phyloP scores from a whole-genome alignment of 2,113 vertebrate genomes.

The Rhinichthys klamathensis region DNA sequence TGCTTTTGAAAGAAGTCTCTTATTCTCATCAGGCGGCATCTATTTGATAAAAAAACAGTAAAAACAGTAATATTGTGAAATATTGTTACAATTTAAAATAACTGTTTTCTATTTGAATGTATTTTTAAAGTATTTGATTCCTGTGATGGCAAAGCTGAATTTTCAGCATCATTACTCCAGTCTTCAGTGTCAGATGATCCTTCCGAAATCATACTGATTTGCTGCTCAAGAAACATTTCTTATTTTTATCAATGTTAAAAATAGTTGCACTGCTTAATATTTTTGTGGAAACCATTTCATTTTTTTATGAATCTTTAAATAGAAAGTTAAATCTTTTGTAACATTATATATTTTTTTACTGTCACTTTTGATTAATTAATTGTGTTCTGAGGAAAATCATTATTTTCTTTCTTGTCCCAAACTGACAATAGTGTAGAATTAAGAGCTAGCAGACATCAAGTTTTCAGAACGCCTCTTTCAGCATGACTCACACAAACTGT shows the following conservation, averaged over 20 bases:
- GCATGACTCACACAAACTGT: background rate
- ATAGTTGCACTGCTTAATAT: too few relatives aligned
- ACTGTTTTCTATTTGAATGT: background rate
- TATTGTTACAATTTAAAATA: background rate
- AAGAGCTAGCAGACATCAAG: background rate
- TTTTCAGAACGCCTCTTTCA: background rate
- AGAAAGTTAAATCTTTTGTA: background rate
- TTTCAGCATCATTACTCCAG: too few relatives aligned
- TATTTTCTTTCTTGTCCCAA: background rate
- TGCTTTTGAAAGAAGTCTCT: background rate
- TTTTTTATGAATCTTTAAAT: background rate
- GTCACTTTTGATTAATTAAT: background rate
- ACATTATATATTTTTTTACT: background rate
- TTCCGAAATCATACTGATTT: constrained; percentile 3
- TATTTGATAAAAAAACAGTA: background rate
- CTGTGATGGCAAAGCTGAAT: too few relatives aligned
- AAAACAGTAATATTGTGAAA: background rate
- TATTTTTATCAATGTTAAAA: too few relatives aligned
- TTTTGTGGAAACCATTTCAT: too few relatives aligned
- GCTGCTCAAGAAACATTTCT: too few relatives aligned
- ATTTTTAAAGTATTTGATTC: too few relatives aligned
- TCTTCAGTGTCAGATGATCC: background rate
- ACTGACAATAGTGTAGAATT: background rate
- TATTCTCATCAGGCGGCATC: background rate
- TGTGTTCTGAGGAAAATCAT: background rate